Conservation (phyloP, 23 tunicate genomes). For the Corella eumyota region DNA sequence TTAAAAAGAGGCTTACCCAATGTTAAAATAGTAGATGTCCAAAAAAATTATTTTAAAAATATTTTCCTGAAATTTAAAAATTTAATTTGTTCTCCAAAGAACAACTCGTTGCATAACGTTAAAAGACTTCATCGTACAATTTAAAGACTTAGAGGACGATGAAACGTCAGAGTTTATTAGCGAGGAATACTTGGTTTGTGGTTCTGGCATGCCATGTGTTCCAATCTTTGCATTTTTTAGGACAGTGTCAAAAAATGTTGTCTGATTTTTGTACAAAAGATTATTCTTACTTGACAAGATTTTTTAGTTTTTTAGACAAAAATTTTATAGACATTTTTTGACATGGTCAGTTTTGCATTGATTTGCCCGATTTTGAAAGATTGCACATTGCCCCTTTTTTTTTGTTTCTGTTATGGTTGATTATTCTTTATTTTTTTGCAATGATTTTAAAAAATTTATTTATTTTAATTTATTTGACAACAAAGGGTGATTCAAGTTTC, state of each 20-base stretch:
- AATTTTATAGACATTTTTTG: neutral
- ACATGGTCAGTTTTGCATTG: neutral
- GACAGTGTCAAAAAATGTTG: too few species aligned
- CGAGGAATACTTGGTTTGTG: constrained; percentile 46
- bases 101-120: too few species aligned
- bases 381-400: neutral
- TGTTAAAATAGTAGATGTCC: too few species aligned
- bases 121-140: neutral
- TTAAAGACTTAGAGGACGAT: constrained; percentile 27
- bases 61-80: too few species aligned
- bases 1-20: too few species aligned
- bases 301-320: neutral
- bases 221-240: neutral
- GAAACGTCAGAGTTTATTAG: constrained; percentile 14
- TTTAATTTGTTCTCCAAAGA: too few species aligned
- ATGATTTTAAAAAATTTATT: neutral
- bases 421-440: neutral
- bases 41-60: too few species aligned
- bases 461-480: neutral
- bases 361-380: neutral
- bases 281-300: neutral
- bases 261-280: neutral
- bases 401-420: neutral
- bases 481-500: constrained; percentile 21
- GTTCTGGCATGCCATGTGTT: neutral